Evolutionary conservation across 2,797 vertebrate species (phyloP), one percentile per base, ranked within the genome.

Genomic region (Anomalospiza imberbis): DNA sequence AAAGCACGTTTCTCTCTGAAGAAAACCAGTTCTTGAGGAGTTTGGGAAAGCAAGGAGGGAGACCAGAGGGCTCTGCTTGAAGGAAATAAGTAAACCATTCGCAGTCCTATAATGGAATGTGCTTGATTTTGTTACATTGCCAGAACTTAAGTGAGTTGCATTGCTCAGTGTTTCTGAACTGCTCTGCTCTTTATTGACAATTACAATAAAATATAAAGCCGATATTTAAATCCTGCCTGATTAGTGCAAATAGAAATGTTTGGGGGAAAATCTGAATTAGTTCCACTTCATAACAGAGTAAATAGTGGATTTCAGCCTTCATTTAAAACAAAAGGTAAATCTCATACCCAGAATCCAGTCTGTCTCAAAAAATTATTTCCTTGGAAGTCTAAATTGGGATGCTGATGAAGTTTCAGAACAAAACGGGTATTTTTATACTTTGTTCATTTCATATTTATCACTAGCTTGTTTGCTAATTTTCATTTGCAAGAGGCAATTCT

Each of bases 391-490:
- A 97, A 98, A 97, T 97, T 97, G 97, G 98, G 98, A 97, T 97
- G 96, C 97, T 95, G 74, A 96, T 92, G 96, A 98, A 98, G 98
- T 98, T 98, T 97, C 96, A 96, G 98, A 98, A 98, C 98, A 99
- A 98, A 98, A 98, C 97, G 96, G 16, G 97, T 95, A 97, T 98
- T 98, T 98, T 97, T 97, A 92, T 96, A 97, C 98, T 97, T 95
- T 97, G 97, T 98, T 99, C 98, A 97, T 98, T 99, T 99, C 98
- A 99, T 99, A 99, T 99, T 99, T 99, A 99, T 99, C 98, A 97
- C 97, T 97, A 96, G 98, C 98, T 99, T 99, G 99, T 99, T 99
- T 99, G 99, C 99, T 99, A 98, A 99, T 99, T 99, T 99, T 99
- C 99, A 99, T 99, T 99, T 99, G 98, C 99, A 98, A 98, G 98